Evolutionary conservation across 2,113 vertebrate genomes (phyloP).

Genomic region (Herpetotheres cachinnans): DNA sequence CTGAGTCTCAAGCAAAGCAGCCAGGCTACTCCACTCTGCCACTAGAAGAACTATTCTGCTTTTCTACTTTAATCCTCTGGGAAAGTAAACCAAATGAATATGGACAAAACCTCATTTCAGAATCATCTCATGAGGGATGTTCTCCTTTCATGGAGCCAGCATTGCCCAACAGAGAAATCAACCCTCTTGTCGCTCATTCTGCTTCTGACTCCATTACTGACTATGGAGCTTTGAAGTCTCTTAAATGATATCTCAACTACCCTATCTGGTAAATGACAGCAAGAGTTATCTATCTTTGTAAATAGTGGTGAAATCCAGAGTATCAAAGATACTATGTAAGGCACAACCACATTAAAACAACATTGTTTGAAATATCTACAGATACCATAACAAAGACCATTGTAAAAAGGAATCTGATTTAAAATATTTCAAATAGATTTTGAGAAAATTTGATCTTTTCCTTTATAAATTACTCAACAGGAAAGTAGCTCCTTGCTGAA

Average conservation of each 20-base stretch:
- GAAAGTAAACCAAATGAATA: conserved; percentile 34
- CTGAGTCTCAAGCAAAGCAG: background rate
- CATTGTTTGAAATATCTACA: background rate
- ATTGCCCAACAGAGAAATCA: conserved; percentile 29
- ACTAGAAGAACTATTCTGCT: background rate
- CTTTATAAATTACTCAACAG: background rate
- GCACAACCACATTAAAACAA: background rate
- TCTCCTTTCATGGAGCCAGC: background rate
- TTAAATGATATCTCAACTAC: background rate
- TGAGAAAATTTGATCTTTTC: background rate
- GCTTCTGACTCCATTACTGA: background rate
- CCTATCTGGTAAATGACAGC: background rate
- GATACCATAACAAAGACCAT: background rate
- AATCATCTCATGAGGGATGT: background rate
- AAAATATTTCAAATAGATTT: background rate
- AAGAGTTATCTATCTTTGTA: background rate
- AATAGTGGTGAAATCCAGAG: background rate
- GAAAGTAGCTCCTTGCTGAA: background rate
- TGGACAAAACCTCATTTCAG: conserved; percentile 32
- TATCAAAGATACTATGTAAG: background rate
- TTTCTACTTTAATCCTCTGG: background rate
- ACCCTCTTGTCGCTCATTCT: background rate
- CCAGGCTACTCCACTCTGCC: background rate
- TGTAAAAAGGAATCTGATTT: background rate
- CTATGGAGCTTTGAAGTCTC: conserved; percentile 16